phyloP scores from a whole-genome alignment of 1,140 invertebrate species.

The Homarus americanus region DNA sequence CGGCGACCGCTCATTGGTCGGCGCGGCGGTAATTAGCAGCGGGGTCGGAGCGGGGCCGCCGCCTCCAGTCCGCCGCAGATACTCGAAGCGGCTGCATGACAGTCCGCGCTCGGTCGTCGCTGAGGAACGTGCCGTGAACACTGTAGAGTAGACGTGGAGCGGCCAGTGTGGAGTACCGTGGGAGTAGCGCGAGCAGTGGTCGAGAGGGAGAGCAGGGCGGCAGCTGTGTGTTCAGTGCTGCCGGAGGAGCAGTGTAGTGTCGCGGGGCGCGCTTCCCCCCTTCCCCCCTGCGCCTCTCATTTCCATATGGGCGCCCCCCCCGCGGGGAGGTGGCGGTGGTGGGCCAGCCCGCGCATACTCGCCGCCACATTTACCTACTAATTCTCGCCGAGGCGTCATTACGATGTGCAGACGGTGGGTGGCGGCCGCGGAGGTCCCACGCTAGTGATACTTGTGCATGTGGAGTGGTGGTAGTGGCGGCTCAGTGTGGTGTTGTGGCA shows the following conservation, averaged over 20 bases:
- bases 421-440: conserved; percentile 70
- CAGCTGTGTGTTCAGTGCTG: conserved; percentile 62
- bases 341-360: conserved; percentile 73
- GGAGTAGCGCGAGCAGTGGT: conserved; percentile 62
- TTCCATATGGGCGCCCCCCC: conserved; percentile 74
- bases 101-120: conserved; percentile 66
- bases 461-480: conserved; percentile 63
- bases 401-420: conserved; percentile 73
- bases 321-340: conserved; percentile 70
- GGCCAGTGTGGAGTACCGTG: conserved; percentile 57
- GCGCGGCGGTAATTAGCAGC: conserved; percentile 71
- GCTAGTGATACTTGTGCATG: conserved; percentile 72
- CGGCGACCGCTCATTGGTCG: conserved; percentile 60
- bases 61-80: conserved; percentile 73
- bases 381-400: conserved; percentile 74
- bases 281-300: conserved; percentile 71
- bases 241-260: conserved; percentile 69
- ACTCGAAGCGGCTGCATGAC: conserved; percentile 67
- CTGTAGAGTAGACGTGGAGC: conserved; percentile 67
- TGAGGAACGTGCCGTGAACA: conserved; percentile 67
- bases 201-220: conserved; percentile 26
- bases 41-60: conserved; percentile 71
- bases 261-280: conserved; percentile 70
- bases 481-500: conserved; percentile 68
- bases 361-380: conserved; percentile 74